Evolutionary conservation across 1,140 invertebrate species (phyloP).

Genomic region (Phortica variegata): DNA sequence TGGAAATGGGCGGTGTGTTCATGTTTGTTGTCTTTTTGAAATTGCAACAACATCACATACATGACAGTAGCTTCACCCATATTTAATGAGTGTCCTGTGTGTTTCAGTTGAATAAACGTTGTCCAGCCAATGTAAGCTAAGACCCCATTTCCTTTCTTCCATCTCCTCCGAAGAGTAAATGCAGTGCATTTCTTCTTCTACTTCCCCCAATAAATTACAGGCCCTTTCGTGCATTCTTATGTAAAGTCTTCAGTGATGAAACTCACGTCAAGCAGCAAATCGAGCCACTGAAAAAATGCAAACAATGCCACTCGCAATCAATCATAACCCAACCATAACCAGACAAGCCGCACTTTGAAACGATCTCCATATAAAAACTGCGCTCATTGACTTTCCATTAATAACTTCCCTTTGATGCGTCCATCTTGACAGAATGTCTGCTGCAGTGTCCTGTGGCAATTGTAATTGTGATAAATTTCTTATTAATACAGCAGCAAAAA

Average conservation of each 20-base stretch:
- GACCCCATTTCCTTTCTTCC: slow-evolving; percentile 35
- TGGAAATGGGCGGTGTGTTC: not conserved
- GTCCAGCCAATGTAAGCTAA: slow-evolving; percentile 23
- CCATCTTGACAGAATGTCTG: slow-evolving; percentile 14
- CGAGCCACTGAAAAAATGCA: not conserved
- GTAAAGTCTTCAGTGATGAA: not conserved
- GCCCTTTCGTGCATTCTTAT: slow-evolving; percentile 26
- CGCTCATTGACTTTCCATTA: slow-evolving; percentile 53
- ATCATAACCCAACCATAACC: not conserved
- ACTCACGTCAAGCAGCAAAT: slow-evolving; percentile 9
- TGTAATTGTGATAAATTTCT: slow-evolving; percentile 54
- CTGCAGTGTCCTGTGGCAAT: slow-evolving; percentile 53
- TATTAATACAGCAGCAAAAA: no score
- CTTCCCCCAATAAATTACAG: slow-evolving; percentile 43
- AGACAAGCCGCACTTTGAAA: slow-evolving; percentile 27
- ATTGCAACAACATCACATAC: slow-evolving; percentile 7
- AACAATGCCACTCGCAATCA: not conserved
- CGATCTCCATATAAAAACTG: slow-evolving; percentile 9
- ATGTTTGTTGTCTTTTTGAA: not conserved
- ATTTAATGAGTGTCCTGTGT: slow-evolving; percentile 55
- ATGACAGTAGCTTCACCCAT: slow-evolving; percentile 40
- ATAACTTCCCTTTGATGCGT: slow-evolving; percentile 45
- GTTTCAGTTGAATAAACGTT: slow-evolving; percentile 48
- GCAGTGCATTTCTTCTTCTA: slow-evolving; percentile 4
- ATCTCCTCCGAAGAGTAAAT: slow-evolving; percentile 23